These are phyloP conservation scores for Chelonus formosanus DNA, from an alignment of 2,888 invertebrate genomes.

Conservation along the genomic window DNA sequence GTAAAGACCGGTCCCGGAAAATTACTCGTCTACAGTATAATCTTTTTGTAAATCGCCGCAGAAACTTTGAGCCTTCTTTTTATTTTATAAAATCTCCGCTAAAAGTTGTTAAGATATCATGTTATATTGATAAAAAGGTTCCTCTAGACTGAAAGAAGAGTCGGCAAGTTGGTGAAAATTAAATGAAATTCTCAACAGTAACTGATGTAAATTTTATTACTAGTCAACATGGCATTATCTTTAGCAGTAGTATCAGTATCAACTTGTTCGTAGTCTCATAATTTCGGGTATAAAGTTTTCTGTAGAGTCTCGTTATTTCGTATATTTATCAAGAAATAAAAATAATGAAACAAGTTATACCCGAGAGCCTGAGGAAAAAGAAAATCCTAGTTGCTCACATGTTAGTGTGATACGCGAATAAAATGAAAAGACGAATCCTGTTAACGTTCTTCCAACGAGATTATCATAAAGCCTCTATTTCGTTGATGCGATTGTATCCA, in stretches of 20 bases:
- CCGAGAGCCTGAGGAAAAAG: neutral
- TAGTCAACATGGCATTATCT: no score
- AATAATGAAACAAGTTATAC: no score
- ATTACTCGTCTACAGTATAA: slow-evolving; percentile 43
- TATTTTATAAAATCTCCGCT: no score
- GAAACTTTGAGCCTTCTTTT: neutral
- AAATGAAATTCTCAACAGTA: neutral
- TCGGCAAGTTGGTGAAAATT: neutral
- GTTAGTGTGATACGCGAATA: slow-evolving; percentile 7
- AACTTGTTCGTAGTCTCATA: no score
- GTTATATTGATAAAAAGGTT: slow-evolving; percentile 5
- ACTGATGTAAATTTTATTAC: slow-evolving; percentile 4
- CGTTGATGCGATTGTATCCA: slow-evolving; percentile 35
- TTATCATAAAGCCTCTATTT: slow-evolving; percentile 35
- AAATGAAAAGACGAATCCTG: slow-evolving; percentile 26
- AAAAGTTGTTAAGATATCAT: no score
- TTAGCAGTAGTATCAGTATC: no score
- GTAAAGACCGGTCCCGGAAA: slow-evolving; percentile 55
- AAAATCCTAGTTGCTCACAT: neutral
- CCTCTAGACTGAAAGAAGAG: neutral
- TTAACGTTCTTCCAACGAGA: slow-evolving; percentile 31
- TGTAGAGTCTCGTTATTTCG: neutral
- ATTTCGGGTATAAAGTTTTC: no score
- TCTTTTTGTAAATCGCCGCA: neutral
- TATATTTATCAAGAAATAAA: neutral